These are phyloP conservation scores for Andinoacara biseriatus DNA, from an alignment of 2,113 vertebrate genomes.

Conservation along the genomic window DNA sequence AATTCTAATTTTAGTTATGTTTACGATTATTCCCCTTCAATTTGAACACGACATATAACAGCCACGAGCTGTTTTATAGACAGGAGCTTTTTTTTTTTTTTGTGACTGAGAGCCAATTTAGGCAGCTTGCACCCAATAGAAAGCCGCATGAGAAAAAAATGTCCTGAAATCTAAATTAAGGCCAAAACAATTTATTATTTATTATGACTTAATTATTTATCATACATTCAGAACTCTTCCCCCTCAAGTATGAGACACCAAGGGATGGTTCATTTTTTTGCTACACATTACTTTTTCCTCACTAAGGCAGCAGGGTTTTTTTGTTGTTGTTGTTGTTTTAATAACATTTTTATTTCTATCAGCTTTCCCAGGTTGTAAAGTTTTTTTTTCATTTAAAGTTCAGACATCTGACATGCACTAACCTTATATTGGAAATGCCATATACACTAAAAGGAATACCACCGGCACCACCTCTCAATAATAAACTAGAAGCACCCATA, in stretches of 20 bases:
- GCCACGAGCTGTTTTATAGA: background rate
- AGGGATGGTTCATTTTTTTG: conserved; percentile 3
- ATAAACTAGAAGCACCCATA: background rate
- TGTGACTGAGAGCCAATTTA: background rate
- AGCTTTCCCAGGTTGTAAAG: background rate
- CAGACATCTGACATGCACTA: background rate
- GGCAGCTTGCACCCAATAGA: background rate
- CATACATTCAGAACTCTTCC: conserved; percentile 36
- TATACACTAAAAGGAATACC: background rate
- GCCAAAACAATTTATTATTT: conserved; percentile 50
- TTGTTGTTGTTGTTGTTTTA: background rate
- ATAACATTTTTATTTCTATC: background rate
- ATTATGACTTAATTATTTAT: conserved; percentile 56
- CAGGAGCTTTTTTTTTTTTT: background rate
- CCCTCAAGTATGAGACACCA: conserved; percentile 13
- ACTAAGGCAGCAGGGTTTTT: background rate
- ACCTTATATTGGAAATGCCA: background rate
- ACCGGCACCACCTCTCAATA: background rate
- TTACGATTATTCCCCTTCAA: background rate
- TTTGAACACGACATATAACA: background rate
- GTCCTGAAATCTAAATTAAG: conserved; percentile 51
- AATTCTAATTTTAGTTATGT: background rate
- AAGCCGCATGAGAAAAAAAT: conserved; percentile 30
- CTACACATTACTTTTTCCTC: background rate
- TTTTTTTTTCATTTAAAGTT: background rate